These are phyloP conservation scores for Tychaedon coryphoeus DNA, from an alignment of 2,113 vertebrate species.

Conservation along the genomic window DNA sequence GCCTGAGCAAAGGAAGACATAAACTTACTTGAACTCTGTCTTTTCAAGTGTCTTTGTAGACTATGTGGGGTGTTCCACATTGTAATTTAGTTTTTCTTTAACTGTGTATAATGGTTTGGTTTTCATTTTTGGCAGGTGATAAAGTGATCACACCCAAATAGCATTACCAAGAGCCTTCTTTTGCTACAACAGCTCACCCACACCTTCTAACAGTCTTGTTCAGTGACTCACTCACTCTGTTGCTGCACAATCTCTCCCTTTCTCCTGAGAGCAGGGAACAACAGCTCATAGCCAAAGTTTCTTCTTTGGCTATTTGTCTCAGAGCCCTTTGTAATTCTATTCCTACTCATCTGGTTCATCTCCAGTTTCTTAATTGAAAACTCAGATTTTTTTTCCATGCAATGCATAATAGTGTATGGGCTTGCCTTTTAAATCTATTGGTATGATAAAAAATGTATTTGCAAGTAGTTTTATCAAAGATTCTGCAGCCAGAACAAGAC, in stretches of 20 bases:
- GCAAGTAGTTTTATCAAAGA: slow-evolving; percentile 63
- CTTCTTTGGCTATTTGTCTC: background rate
- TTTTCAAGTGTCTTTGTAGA: background rate
- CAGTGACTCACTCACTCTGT: background rate
- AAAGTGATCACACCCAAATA: background rate
- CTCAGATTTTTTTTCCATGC: background rate
- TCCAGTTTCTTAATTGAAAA: background rate
- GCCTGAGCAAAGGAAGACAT: background rate
- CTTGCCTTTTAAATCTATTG: slow-evolving; percentile 56
- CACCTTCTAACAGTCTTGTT: background rate
- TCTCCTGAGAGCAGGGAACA: background rate
- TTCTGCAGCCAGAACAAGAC: slow-evolving; percentile 57
- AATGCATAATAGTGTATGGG: background rate
- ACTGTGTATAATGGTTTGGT: background rate
- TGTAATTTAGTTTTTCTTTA: background rate
- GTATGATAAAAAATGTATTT: slow-evolving; percentile 50
- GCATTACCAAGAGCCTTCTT: background rate
- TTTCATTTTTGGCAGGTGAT: background rate
- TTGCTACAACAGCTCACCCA: background rate
- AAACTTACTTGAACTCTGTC: background rate
- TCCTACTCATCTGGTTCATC: background rate
- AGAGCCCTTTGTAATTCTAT: background rate
- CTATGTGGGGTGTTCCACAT: background rate
- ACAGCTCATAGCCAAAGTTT: background rate
- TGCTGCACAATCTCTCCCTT: background rate